Evolutionary conservation across 1,140 invertebrate species (phyloP).

Genomic region (Drosophila lowei): DNA sequence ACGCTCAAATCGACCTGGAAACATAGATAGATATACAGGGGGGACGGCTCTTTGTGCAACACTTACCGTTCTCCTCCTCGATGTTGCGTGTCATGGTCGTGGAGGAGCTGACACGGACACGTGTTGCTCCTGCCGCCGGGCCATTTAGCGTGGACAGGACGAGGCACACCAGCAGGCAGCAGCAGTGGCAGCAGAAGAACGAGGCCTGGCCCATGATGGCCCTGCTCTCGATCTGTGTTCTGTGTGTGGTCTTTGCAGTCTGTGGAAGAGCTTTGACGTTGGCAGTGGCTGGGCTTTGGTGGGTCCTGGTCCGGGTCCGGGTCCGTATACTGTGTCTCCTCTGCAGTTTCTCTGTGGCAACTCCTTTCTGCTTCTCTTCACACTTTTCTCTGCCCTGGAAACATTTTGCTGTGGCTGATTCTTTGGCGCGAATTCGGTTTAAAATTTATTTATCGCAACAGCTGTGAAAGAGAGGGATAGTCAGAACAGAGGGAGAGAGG

Average conservation of each 20-base stretch:
- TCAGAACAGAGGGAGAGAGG: constrained; percentile 17
- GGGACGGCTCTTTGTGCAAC: not conserved
- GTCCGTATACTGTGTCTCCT: not conserved
- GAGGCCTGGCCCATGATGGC: constrained; percentile 58
- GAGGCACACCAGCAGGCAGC: constrained; percentile 59
- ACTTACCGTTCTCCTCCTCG: constrained; percentile 82
- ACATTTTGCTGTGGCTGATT: constrained; percentile 34
- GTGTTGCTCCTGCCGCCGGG: constrained; percentile 64
- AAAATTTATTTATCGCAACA: constrained; percentile 39
- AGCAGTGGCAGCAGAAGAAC: constrained; percentile 34
- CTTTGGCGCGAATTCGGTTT: constrained; percentile 40
- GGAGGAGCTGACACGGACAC: constrained; percentile 76
- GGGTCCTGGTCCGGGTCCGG: not conserved
- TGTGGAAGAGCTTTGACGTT: constrained; percentile 9
- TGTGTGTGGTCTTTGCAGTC: constrained; percentile 10
- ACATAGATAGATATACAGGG: no score
- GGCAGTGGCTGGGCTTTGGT: constrained; percentile 14
- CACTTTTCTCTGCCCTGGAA: constrained; percentile 20
- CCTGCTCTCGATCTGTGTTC: constrained; percentile 24
- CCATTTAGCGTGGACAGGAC: constrained; percentile 58
- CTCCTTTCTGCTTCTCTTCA: constrained; percentile 17
- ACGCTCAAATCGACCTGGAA: no score
- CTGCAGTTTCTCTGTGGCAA: constrained; percentile 1
- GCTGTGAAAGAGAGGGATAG: constrained; percentile 18
- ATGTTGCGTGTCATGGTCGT: constrained; percentile 80